Conservation (phyloP, 2,888 invertebrate species). For the Anthrax anthrax region DNA sequence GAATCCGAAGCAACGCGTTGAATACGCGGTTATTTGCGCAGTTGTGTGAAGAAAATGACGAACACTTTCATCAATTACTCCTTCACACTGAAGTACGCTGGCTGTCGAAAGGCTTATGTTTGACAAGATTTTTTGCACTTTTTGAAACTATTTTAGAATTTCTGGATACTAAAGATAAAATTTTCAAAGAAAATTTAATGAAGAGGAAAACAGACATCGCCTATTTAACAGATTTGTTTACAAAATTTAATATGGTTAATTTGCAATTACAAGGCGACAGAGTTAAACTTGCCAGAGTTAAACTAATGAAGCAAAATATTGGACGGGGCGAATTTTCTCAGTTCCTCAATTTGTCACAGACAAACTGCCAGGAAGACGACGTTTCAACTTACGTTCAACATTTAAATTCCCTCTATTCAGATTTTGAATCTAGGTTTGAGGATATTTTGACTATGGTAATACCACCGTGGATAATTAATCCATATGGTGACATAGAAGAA, state of each 20-base stretch:
- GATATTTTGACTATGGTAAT: slow-evolving; percentile 1
- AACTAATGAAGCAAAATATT: background rate
- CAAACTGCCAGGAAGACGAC: slow-evolving; percentile 1
- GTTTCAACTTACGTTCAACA: slow-evolving; percentile 1
- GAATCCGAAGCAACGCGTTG: too few relatives aligned
- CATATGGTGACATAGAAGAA: slow-evolving; percentile 1
- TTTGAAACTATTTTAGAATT: too few relatives aligned
- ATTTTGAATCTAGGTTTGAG: slow-evolving; percentile 1
- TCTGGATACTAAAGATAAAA: too few relatives aligned
- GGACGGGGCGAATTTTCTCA: background rate
- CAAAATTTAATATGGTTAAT: background rate
- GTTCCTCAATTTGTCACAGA: background rate
- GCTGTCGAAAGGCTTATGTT: too few relatives aligned
- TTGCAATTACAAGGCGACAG: background rate
- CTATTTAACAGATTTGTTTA: background rate
- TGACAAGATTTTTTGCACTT: too few relatives aligned
- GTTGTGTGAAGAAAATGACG: too few relatives aligned
- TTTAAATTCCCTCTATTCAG: background rate
- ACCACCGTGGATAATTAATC: slow-evolving; percentile 1
- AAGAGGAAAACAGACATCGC: background rate
- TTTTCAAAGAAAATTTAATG: background rate
- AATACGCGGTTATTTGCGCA: too few relatives aligned
- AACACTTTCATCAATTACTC: too few relatives aligned
- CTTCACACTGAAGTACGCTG: too few relatives aligned
- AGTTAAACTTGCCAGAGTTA: background rate